phyloP scores from a whole-genome alignment of 2,113 vertebrate genomes.

The Oryzias javanicus region DNA sequence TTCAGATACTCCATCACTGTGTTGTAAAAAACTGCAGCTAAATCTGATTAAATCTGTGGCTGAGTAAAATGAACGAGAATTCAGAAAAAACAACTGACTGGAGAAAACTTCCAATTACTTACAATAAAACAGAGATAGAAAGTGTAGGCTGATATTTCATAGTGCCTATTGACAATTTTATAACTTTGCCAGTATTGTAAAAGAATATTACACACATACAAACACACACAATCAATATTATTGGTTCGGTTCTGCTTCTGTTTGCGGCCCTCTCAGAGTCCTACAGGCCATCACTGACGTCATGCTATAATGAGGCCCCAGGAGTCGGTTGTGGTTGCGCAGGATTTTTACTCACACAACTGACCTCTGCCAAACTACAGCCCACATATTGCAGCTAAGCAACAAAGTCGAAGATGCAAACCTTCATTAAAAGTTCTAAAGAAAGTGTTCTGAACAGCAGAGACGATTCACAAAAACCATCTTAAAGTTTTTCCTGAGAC shows the following conservation, averaged over 20 bases:
- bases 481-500: too few species aligned
- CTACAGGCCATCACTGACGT: slow-evolving; percentile 32
- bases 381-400: slow-evolving; percentile 16
- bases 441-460: slow-evolving; percentile 31
- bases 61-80: slow-evolving; percentile 15
- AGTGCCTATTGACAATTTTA: background rate
- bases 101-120: background rate
- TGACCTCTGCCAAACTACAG: slow-evolving; percentile 26
- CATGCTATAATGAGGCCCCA: slow-evolving; percentile 49
- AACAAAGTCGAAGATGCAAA: background rate
- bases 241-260: slow-evolving; percentile 27
- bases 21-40: slow-evolving; percentile 27
- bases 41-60: slow-evolving; percentile 46
- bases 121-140: background rate
- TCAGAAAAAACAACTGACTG: background rate
- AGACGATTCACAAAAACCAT: background rate
- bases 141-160: background rate
- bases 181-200: background rate
- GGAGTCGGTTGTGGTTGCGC: slow-evolving; percentile 14
- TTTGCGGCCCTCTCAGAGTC: background rate
- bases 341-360: slow-evolving; percentile 21
- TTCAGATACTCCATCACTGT: slow-evolving; percentile 43
- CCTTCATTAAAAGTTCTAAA: slow-evolving; percentile 18
- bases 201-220: slow-evolving; percentile 13
- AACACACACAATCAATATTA: slow-evolving; percentile 19